Conservation (phyloP, 2,888 invertebrate genomes). For the Tiliacea aurago region DNA sequence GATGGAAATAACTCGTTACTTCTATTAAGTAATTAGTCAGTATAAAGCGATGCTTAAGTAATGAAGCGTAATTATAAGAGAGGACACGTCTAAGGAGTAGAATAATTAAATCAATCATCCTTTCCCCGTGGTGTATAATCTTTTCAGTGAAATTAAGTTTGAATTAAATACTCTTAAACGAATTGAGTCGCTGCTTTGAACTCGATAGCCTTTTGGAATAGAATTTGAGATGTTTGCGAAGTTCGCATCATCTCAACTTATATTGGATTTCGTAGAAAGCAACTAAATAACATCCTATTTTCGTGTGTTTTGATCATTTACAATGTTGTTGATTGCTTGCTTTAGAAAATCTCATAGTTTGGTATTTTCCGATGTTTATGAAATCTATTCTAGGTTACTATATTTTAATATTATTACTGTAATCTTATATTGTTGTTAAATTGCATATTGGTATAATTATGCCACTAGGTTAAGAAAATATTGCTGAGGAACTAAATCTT, state of each 20-base stretch:
- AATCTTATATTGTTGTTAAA: too few species aligned
- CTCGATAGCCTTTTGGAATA: conserved; percentile 79
- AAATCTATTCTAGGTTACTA: neutral
- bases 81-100: conserved; percentile 88
- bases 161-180: conserved; percentile 85
- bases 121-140: conserved; percentile 87
- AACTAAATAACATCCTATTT: conserved; percentile 60
- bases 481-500: neutral
- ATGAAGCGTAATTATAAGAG: conserved; percentile 90
- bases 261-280: conserved; percentile 73
- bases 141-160: conserved; percentile 86
- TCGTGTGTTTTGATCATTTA: conserved; percentile 59
- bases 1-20: conserved; percentile 90
- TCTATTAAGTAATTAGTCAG: conserved; percentile 90
- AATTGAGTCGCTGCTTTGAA: conserved; percentile 81
- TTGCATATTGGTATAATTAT: neutral
- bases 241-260: conserved; percentile 73
- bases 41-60: conserved; percentile 90
- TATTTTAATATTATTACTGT: neutral
- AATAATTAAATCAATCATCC: conserved; percentile 90
- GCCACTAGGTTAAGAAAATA: neutral
- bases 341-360: neutral
- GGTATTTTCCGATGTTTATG: neutral
- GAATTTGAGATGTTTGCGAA: conserved; percentile 77
- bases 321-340: conserved; percentile 29